Evolutionary conservation across 1,140 invertebrate species (phyloP), one percentile per base, ranked within the genome.

Genomic region (Pogonognathellus flavescens): DNA sequence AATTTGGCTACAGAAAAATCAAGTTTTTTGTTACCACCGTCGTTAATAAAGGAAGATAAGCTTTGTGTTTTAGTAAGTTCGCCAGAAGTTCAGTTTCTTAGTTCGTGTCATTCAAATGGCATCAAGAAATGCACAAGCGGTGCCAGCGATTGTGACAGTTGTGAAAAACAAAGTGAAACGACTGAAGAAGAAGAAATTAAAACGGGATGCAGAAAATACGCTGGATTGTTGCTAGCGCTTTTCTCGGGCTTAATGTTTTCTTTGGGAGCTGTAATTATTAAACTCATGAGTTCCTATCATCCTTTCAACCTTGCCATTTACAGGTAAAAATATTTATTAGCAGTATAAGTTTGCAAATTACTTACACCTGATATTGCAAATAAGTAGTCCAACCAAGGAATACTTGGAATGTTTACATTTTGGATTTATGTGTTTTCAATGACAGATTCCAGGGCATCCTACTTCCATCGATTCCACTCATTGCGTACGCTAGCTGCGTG

Each of bases 221-320:
- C 66, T 66, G 90, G 90, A 25, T 86, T 90, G 14, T 66, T 90
- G 8, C 88, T 90, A 82, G 89, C 90, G 8, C 86, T 90, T 25
- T 52, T 85, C 8, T 91, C 90, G 9, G 90, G 90, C 31, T 70
- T 91, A 6, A 90, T 91, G 66, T 91, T 91, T 82, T 91, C 91
- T 0, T 80, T 91, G 22, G 90, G 89, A 59, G 90, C 91, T 9
- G 88, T 91, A 11, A 88, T 92, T 53, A 91, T 92, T 4, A 91
- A 91, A 88, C 86, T 90, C n/a, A 80, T 91, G 16, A 82, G 88
- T 4, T 85, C 89, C 31, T 88, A 91, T 13, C 89, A 90, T 86
- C 91, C 91, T 1, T 89, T 90, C 25, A 89, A 90, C 82, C 87
- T 91, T 14, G 90, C 91, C 9, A 87, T 90, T 13, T 91, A 90